Percentiles rank a stretch among this genome's conserved stretches.
phyloP scores from a whole-genome alignment of 2,888 invertebrate genomes.

The Cataglyphis cursor region DNA sequence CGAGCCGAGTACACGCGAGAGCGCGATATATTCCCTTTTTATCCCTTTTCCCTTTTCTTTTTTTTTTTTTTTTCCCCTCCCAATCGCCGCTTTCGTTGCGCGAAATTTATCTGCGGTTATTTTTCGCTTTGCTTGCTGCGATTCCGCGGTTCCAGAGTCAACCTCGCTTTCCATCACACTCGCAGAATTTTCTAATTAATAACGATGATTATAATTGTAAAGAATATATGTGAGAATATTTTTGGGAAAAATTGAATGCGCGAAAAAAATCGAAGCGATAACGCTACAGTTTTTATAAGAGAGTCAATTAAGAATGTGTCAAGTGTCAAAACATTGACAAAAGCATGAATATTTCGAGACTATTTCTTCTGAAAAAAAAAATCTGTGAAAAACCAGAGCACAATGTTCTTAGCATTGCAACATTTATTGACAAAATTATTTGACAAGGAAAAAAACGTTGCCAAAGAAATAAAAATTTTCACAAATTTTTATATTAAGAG shows the following conservation, averaged over 20 bases:
- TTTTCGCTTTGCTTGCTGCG: constrained; percentile 12
- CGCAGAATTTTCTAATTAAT: constrained; percentile 15
- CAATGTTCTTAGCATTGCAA: too few relatives aligned
- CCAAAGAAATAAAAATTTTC: too few relatives aligned
- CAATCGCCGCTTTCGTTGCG: constrained; percentile 8
- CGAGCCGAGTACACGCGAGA: constrained; percentile 33
- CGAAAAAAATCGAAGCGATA: background rate
- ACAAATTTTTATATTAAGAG: too few relatives aligned
- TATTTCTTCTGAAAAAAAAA: too few relatives aligned
- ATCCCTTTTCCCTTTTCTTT: background rate
- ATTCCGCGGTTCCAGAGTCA: constrained; percentile 1
- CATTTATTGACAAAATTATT: too few relatives aligned
- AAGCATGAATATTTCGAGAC: too few relatives aligned
- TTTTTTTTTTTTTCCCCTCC: background rate
- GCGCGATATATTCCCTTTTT: constrained; percentile 27
- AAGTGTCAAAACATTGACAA: too few relatives aligned
- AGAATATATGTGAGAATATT: background rate
- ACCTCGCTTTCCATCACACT: background rate
- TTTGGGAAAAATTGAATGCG: background rate
- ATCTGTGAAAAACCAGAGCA: too few relatives aligned
- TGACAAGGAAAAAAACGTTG: too few relatives aligned
- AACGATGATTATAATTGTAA: background rate
- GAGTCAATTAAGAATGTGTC: background rate
- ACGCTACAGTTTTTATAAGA: background rate
- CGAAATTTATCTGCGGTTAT: constrained; percentile 32